A percentile compares a stretch with the other conserved stretches of the same genome.
phyloP scores from a whole-genome alignment of 1,140 invertebrate genomes.

The Vanessa tameamea region DNA sequence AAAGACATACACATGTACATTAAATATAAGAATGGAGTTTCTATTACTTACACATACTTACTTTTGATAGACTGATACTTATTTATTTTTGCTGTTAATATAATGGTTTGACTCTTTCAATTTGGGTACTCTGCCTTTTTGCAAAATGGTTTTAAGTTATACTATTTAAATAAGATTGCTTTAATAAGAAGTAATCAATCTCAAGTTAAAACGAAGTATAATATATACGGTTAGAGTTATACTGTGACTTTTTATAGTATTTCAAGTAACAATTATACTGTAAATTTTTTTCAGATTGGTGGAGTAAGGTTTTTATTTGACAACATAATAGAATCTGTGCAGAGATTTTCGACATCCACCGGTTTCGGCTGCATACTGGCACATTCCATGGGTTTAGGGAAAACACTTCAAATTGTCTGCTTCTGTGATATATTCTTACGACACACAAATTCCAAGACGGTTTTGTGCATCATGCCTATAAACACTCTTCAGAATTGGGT shows the following conservation, averaged over 20 bases:
- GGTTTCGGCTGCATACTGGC: conserved; percentile 99
- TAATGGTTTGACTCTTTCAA: too few species aligned
- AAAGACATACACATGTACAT: too few species aligned
- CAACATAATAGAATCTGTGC: conserved; percentile 96
- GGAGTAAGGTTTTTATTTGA: conserved; percentile 98
- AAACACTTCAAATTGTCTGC: conserved; percentile 97
- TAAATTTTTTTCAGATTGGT: conserved; percentile 87
- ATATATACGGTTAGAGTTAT: too few species aligned
- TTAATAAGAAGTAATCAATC: too few species aligned
- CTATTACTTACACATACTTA: too few species aligned
- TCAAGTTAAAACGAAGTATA: too few species aligned
- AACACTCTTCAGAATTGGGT: conserved; percentile 99
- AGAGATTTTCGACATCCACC: conserved; percentile 92
- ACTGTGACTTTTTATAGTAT: not conserved
- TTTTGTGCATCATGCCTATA: conserved; percentile 98
- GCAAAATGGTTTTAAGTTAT: too few species aligned
- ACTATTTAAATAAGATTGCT: too few species aligned
- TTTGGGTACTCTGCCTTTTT: too few species aligned
- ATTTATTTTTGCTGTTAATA: too few species aligned
- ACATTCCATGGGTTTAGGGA: conserved; percentile 99
- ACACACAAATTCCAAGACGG: conserved; percentile 92
- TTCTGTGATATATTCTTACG: conserved; percentile 98
- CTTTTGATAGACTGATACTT: too few species aligned
- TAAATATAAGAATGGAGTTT: too few species aligned
- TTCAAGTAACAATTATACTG: conserved; percentile 9